These are phyloP conservation scores for Drosophila pruinosa DNA, from an alignment of 1,140 invertebrate genomes.

Conservation along the genomic window DNA sequence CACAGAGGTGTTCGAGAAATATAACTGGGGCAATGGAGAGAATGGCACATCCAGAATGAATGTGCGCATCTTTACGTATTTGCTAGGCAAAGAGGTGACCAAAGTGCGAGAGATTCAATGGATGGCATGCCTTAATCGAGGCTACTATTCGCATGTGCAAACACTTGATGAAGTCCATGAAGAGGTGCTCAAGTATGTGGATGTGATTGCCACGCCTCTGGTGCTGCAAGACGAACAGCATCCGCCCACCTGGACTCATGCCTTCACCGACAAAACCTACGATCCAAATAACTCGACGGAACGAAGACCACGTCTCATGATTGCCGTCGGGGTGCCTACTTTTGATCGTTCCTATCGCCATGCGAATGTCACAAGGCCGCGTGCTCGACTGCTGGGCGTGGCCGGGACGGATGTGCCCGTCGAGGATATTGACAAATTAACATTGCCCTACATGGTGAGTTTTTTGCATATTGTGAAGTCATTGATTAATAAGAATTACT, in stretches of 20 bases:
- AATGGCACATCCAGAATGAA: constrained; percentile 86
- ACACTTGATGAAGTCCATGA: constrained; percentile 96
- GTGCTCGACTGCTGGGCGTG: constrained; percentile 93
- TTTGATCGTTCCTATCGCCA: constrained; percentile 88
- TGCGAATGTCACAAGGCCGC: constrained; percentile 85
- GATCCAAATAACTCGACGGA: constrained; percentile 83
- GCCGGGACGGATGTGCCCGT: constrained; percentile 97
- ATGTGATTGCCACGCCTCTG: constrained; percentile 93
- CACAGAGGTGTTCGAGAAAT: constrained; percentile 92
- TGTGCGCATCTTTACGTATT: constrained; percentile 97
- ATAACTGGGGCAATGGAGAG: constrained; percentile 90
- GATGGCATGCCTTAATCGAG: constrained; percentile 98
- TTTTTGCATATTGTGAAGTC: neutral
- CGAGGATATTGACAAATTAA: constrained; percentile 92
- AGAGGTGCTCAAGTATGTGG: constrained; percentile 96
- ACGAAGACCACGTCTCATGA: constrained; percentile 87
- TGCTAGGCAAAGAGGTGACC: constrained; percentile 97
- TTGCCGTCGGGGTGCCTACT: constrained; percentile 93
- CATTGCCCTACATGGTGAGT: constrained; percentile 89
- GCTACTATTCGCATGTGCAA: constrained; percentile 96
- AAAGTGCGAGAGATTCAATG: constrained; percentile 95
- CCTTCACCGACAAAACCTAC: constrained; percentile 91
- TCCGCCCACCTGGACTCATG: constrained; percentile 94
- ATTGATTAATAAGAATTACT: neutral
- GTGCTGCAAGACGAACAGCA: constrained; percentile 90